These are phyloP conservation scores for Araneus ventricosus DNA, from an alignment of 1,140 invertebrate species.

Conservation along the genomic window DNA sequence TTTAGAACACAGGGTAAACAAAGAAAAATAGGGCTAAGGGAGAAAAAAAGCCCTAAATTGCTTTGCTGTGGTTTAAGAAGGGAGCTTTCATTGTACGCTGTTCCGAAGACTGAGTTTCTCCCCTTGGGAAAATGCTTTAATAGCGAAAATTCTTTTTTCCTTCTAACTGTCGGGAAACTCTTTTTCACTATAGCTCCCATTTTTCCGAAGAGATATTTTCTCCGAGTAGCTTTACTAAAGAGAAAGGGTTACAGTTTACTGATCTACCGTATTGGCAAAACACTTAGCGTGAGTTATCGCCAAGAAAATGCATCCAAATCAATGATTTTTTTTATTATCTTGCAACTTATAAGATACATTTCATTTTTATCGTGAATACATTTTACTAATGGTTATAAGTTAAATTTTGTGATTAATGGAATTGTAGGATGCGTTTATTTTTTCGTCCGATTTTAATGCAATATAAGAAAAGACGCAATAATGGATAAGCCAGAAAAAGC, in stretches of 20 bases:
- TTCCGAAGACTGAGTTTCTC: background rate
- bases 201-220: background rate
- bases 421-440: too few relatives aligned
- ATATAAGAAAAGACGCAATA: too few relatives aligned
- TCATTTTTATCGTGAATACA: too few relatives aligned
- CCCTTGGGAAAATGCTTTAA: conserved; percentile 18
- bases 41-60: conserved; percentile 1
- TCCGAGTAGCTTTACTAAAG: background rate
- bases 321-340: too few relatives aligned
- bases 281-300: background rate
- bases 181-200: conserved; percentile 15
- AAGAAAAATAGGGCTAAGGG: background rate
- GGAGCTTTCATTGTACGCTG: background rate
- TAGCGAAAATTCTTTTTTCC: conserved; percentile 7
- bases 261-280: background rate
- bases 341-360: too few relatives aligned
- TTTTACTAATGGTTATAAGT: too few relatives aligned
- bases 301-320: background rate
- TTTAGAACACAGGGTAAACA: background rate
- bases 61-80: conserved; percentile 37
- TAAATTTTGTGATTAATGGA: too few relatives aligned
- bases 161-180: background rate
- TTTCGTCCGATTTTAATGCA: too few relatives aligned
- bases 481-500: too few relatives aligned
- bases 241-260: background rate